A percentile compares a stretch with the other conserved stretches of the same genome.
Conservation (phyloP, 2,797 vertebrate genomes). For the Myripristis murdjan region DNA sequence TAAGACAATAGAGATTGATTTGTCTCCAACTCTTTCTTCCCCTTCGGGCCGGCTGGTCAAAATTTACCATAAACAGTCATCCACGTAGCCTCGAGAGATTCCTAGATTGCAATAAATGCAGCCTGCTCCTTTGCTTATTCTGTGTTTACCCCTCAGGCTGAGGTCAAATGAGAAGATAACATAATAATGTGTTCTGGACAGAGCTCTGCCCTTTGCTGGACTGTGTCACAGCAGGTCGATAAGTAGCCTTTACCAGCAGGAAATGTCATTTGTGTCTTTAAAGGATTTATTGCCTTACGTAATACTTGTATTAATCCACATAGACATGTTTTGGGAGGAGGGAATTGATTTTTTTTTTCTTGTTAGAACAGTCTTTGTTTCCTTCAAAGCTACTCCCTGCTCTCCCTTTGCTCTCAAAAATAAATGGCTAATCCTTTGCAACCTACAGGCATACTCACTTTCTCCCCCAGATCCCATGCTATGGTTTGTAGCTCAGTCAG, state of each 20-base stretch:
- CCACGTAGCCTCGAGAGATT: slow-evolving; percentile 39
- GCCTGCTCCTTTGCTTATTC: slow-evolving; percentile 75
- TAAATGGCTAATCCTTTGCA: slow-evolving; percentile 31
- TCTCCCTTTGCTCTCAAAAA: slow-evolving; percentile 12
- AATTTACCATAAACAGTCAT: slow-evolving; percentile 62
- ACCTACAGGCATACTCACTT: slow-evolving; percentile 35
- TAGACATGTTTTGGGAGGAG: slow-evolving; percentile 23
- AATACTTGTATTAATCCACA: slow-evolving; percentile 46
- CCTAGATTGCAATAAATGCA: slow-evolving; percentile 63
- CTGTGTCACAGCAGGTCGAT: slow-evolving; percentile 64
- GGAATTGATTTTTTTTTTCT: slow-evolving; percentile 24
- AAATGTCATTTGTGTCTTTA: slow-evolving; percentile 68
- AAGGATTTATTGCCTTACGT: slow-evolving; percentile 48
- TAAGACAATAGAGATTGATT: slow-evolving; percentile 32
- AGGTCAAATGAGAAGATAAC: slow-evolving; percentile 84
- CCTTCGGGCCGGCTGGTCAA: slow-evolving; percentile 30
- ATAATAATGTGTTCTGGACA: slow-evolving; percentile 76
- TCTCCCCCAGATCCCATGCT: slow-evolving; percentile 17
- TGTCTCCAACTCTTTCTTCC: slow-evolving; percentile 13
- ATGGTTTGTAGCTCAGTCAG: slow-evolving; percentile 67
- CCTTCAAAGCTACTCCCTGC: background rate
- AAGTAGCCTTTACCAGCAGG: slow-evolving; percentile 43
- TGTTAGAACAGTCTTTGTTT: slow-evolving; percentile 10
- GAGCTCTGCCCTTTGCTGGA: slow-evolving; percentile 80
- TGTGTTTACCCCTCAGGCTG: slow-evolving; percentile 79